A percentile compares a stretch with the other conserved stretches of the same genome.
phyloP scores from a whole-genome alignment of 1,140 invertebrate species.

The Steinernema feltiae region DNA sequence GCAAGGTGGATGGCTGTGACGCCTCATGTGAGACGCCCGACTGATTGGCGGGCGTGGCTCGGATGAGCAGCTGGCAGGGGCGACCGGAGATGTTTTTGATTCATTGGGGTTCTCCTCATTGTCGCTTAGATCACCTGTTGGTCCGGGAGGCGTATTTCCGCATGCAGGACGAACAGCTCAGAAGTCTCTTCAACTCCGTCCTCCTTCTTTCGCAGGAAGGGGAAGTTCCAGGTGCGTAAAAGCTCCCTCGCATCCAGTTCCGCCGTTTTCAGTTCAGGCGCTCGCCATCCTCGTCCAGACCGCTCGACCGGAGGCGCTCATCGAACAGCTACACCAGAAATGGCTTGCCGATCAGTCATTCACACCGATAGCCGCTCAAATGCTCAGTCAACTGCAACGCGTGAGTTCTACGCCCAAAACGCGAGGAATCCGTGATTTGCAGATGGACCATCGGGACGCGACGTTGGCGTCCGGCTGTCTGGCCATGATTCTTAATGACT shows the following conservation, averaged over 20 bases:
- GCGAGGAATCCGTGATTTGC: too few species aligned
- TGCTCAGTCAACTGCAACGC: conserved; percentile 29
- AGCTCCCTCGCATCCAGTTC: not conserved
- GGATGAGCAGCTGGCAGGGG: not conserved
- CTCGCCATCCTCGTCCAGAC: conserved; percentile 26
- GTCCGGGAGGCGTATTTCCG: not conserved
- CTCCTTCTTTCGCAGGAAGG: conserved; percentile 26
- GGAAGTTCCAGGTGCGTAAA: conserved; percentile 24
- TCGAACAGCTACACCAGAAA: conserved; percentile 30
- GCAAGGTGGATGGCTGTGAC: not conserved
- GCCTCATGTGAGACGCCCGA: not conserved
- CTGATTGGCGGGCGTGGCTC: not conserved
- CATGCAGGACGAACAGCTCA: conserved; percentile 28
- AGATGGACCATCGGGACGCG: conserved; percentile 20
- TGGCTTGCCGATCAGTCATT: conserved; percentile 33
- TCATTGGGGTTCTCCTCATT: not conserved
- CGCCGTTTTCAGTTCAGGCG: conserved; percentile 29
- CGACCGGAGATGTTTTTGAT: not conserved
- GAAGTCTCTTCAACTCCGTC: conserved; percentile 26
- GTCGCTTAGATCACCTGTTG: not conserved
- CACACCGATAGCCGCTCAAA: conserved; percentile 28
- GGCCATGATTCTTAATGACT: conserved; percentile 34
- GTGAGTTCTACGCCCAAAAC: too few species aligned
- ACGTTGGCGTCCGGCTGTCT: conserved; percentile 21
- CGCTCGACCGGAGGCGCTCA: conserved; percentile 27